Percentiles rank a stretch among this genome's conserved stretches.
Evolutionary conservation across 2,113 vertebrate species (phyloP).

Genomic region (Psephotus haematonotus): DNA sequence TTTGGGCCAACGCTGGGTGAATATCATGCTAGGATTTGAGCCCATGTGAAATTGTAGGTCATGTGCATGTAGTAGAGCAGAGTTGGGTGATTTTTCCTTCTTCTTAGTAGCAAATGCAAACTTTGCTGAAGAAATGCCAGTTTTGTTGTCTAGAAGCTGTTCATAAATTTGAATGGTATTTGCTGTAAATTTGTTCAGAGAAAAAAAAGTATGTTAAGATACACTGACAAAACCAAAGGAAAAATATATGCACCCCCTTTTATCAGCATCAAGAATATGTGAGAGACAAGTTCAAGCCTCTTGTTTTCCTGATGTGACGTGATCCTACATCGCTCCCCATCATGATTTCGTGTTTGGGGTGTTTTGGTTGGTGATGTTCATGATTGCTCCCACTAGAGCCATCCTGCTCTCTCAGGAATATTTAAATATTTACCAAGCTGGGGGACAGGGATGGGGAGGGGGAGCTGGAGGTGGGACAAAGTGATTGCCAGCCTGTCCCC

Average conservation of each 20-base stretch:
- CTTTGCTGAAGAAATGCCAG: not conserved
- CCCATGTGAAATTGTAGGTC: not conserved
- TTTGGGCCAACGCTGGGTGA: not conserved
- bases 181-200: not conserved
- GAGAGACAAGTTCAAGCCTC: not conserved
- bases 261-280: not conserved
- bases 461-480: not conserved
- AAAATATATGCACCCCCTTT: not conserved
- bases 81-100: not conserved
- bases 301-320: not conserved
- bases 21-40: not conserved
- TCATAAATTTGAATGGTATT: not conserved
- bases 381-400: not conserved
- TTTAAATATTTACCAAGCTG: not conserved
- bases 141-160: not conserved
- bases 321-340: not conserved
- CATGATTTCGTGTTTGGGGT: not conserved
- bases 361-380: not conserved
- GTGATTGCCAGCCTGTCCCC: not conserved
- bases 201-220: not conserved
- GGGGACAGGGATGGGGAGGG: not conserved
- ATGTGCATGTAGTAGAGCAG: not conserved
- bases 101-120: not conserved
- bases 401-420: not conserved
- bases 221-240: not conserved